phyloP scores from a whole-genome alignment of 2,797 vertebrate species.

The Gobionotothen gibberifrons region DNA sequence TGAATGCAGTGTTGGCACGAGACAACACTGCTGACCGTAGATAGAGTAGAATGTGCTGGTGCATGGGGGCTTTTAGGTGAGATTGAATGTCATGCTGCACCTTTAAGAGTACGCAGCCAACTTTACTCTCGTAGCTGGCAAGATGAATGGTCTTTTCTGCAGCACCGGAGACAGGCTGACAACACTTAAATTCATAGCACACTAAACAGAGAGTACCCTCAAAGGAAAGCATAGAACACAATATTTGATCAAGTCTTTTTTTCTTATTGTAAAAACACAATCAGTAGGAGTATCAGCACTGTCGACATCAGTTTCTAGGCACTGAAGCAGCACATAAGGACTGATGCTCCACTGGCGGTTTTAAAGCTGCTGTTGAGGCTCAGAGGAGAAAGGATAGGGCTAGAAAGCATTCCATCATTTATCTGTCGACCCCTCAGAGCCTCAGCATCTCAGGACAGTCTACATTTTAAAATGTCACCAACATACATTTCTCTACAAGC shows the following conservation, averaged over 20 bases:
- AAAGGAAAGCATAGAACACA: constrained; percentile 3
- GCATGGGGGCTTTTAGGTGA: constrained; percentile 29
- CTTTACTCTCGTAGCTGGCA: constrained; percentile 38
- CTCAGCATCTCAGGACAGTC: constrained; percentile 32
- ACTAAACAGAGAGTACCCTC: neutral
- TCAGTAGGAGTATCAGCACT: neutral
- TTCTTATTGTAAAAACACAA: neutral
- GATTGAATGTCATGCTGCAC: constrained; percentile 48
- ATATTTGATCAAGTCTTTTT: neutral
- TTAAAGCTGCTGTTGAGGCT: constrained; percentile 33
- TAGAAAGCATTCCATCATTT: constrained; percentile 40
- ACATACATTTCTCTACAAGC: no score
- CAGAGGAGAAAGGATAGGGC: constrained; percentile 17
- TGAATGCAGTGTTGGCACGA: constrained; percentile 47
- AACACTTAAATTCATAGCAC: constrained; percentile 3
- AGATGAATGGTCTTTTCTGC: constrained; percentile 16
- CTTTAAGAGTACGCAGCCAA: constrained; percentile 53
- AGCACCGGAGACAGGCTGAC: constrained; percentile 5
- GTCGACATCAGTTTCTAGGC: neutral
- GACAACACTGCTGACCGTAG: constrained; percentile 7
- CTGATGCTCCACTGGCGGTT: constrained; percentile 3
- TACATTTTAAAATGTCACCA: constrained; percentile 13
- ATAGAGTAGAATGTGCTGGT: constrained; percentile 25
- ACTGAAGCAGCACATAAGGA: constrained; percentile 6
- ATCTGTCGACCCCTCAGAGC: constrained; percentile 6